Conservation (phyloP, 2,888 invertebrate genomes). For the Oegoconia quadripuncta region DNA sequence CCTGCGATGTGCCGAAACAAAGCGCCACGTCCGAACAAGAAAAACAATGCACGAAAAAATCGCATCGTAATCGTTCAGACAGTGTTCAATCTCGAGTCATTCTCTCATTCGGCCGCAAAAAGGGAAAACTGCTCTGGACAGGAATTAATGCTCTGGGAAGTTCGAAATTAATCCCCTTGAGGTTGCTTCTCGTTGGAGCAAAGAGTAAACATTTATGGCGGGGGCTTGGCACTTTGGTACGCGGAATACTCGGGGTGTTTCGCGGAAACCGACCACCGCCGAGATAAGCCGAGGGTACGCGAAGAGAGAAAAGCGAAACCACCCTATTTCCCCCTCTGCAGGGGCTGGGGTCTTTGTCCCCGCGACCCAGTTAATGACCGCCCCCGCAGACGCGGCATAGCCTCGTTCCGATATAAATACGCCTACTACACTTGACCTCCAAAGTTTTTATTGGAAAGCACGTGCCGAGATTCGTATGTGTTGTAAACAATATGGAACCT, state of each 20-base stretch:
- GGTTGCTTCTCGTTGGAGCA: conserved; percentile 50
- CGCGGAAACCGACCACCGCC: conserved; percentile 39
- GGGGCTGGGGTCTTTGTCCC: conserved; percentile 70
- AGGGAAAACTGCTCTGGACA: conserved; percentile 51
- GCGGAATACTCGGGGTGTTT: conserved; percentile 49
- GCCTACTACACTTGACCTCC: conserved; percentile 79
- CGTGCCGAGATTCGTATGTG: conserved; percentile 65
- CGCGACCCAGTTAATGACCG: conserved; percentile 78
- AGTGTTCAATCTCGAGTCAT: conserved; percentile 42
- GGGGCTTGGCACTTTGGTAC: conserved; percentile 35
- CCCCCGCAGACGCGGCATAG: conserved; percentile 70
- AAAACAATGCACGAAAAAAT: conserved; percentile 26
- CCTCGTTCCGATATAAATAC: conserved; percentile 76
- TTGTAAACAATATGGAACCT: conserved; percentile 52
- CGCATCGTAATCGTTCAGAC: conserved; percentile 25
- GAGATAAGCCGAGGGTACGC: conserved; percentile 26
- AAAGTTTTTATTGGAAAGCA: conserved; percentile 78
- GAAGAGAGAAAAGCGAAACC: conserved; percentile 63
- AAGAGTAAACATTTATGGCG: conserved; percentile 58
- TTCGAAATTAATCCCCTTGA: conserved; percentile 69
- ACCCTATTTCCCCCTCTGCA: conserved; percentile 52
- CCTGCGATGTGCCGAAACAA: conserved; percentile 53
- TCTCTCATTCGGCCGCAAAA: conserved; percentile 51
- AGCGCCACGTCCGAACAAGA: conserved; percentile 25
- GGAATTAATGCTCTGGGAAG: conserved; percentile 55